phyloP scores from a whole-genome alignment of 2,888 invertebrate genomes.

The Ceraclea dissimilis region DNA sequence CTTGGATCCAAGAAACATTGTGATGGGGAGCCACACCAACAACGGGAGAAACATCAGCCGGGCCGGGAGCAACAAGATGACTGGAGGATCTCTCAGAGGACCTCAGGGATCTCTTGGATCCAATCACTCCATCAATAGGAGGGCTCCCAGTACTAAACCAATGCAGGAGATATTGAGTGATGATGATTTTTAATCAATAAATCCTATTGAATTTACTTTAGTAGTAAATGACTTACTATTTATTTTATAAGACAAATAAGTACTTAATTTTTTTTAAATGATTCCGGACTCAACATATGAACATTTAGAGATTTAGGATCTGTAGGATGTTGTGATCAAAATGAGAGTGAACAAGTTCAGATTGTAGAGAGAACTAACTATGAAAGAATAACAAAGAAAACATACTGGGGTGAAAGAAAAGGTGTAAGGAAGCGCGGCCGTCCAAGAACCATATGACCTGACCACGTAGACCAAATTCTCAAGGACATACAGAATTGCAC shows the following conservation, averaged over 20 bases:
- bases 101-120: slow-evolving; percentile 19
- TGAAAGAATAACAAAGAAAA: too few relatives aligned
- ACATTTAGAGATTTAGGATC: too few relatives aligned
- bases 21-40: not conserved
- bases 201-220: not conserved
- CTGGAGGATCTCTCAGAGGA: not conserved
- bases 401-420: too few relatives aligned
- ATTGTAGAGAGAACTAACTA: too few relatives aligned
- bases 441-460: too few relatives aligned
- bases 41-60: slow-evolving; percentile 4
- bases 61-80: not conserved
- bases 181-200: slow-evolving; percentile 43
- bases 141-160: slow-evolving; percentile 23
- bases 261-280: not conserved
- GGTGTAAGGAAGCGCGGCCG: too few relatives aligned
- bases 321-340: too few relatives aligned
- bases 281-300: too few relatives aligned
- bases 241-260: not conserved
- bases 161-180: slow-evolving; percentile 35
- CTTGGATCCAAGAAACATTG: slow-evolving; percentile 29
- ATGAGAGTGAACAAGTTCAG: too few relatives aligned
- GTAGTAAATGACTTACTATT: not conserved
- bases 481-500: too few relatives aligned
- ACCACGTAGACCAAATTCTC: too few relatives aligned
- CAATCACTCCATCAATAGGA: slow-evolving; percentile 23